These are phyloP conservation scores for Hucho hucho DNA, from an alignment of 2,113 vertebrate genomes.

Conservation along the genomic window DNA sequence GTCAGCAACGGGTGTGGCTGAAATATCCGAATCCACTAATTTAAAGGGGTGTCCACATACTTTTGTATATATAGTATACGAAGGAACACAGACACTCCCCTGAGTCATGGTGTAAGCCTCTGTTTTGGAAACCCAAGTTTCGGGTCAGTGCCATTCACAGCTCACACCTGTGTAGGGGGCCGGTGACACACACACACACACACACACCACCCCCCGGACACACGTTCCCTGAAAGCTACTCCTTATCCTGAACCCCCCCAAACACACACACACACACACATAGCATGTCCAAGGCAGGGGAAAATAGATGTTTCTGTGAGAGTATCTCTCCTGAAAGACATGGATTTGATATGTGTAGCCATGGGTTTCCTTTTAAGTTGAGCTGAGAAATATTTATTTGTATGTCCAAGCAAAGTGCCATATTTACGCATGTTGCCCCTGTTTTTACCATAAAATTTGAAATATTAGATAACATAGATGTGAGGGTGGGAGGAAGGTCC, in stretches of 20 bases:
- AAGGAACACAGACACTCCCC: not conserved
- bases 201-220: not conserved
- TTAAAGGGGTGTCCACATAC: no score
- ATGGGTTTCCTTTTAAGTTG: not conserved
- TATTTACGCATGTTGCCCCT: no score
- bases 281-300: constrained; percentile 11
- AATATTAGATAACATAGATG: no score
- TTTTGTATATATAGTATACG: no score
- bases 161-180: not conserved
- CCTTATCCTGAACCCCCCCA: no score
- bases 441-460: no score
- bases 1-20: no score
- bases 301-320: constrained; percentile 1
- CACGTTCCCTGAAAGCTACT: not conserved
- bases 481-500: no score
- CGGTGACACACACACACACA: not conserved
- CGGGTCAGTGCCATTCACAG: not conserved
- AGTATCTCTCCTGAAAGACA: not conserved
- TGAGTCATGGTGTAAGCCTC: no score
- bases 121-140: no score
- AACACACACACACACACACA: constrained; percentile 6
- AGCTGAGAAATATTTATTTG: not conserved
- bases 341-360: not conserved
- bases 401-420: no score
- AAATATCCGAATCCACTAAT: no score